A percentile compares a stretch with the other conserved stretches of the same genome.
Evolutionary conservation across 2,888 invertebrate genomes (phyloP).

Genomic region (Eulithis prunata): DNA sequence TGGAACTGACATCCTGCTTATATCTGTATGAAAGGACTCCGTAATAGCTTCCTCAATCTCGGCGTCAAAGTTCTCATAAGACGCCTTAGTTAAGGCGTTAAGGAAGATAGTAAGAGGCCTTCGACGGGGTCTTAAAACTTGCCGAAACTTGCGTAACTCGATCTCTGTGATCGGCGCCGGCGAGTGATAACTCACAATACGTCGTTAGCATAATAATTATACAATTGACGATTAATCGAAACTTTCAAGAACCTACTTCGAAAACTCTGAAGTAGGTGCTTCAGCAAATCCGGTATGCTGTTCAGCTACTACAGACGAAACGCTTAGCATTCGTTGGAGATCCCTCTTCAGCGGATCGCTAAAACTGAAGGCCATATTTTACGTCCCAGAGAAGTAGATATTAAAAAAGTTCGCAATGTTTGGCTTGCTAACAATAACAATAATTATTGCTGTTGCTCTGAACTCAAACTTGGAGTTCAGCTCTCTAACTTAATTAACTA

Average conservation of each 20-base stretch:
- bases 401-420: too few relatives aligned
- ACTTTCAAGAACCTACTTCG: constrained; percentile 15
- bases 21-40: constrained; percentile 80
- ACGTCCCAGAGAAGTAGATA: too few relatives aligned
- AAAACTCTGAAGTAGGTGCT: constrained; percentile 9
- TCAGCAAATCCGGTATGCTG: constrained; percentile 6
- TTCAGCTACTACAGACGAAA: constrained; percentile 11
- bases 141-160: constrained; percentile 78
- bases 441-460: too few relatives aligned
- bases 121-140: constrained; percentile 82
- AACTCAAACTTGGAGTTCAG: too few relatives aligned
- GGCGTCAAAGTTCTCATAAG: constrained; percentile 83
- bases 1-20: constrained; percentile 83
- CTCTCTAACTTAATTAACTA: too few relatives aligned
- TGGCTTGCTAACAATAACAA: too few relatives aligned
- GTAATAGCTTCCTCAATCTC: constrained; percentile 84
- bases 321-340: constrained; percentile 1
- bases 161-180: constrained; percentile 72
- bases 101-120: constrained; percentile 82
- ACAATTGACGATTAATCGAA: constrained; percentile 49
- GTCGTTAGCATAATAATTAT: constrained; percentile 77
- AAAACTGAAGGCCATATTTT: neutral
- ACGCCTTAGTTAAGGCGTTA: constrained; percentile 83
- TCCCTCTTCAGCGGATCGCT: neutral
- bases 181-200: constrained; percentile 76